Conservation (phyloP, 2,797 vertebrate genomes). For the Myiotriccus ornatus region DNA sequence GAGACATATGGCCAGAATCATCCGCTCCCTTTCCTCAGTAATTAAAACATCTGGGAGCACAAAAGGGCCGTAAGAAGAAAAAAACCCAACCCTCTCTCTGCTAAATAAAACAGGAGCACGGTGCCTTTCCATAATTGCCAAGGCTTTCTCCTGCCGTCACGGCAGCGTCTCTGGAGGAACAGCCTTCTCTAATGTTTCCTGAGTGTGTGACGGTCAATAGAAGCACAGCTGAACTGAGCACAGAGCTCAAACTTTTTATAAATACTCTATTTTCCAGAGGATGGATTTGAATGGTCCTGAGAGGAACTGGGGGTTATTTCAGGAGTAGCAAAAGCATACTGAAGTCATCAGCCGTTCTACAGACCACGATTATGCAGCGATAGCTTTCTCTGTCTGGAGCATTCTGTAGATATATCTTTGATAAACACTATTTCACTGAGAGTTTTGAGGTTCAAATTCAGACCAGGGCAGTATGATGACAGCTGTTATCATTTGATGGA, state of each 20-base stretch:
- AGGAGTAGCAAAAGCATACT: slow-evolving; percentile 42
- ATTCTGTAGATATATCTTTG: background rate
- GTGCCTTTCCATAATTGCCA: slow-evolving; percentile 45
- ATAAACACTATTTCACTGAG: background rate
- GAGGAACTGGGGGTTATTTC: slow-evolving; percentile 27
- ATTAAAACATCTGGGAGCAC: slow-evolving; percentile 94
- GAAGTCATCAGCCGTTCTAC: slow-evolving; percentile 48
- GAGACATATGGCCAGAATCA: slow-evolving; percentile 93
- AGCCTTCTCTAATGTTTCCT: slow-evolving; percentile 30
- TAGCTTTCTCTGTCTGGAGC: slow-evolving; percentile 11
- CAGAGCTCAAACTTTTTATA: background rate
- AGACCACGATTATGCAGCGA: background rate
- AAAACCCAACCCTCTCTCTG: background rate
- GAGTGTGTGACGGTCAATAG: slow-evolving; percentile 34
- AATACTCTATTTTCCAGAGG: slow-evolving; percentile 43
- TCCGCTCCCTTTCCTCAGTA: slow-evolving; percentile 90
- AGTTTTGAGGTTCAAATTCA: slow-evolving; percentile 29
- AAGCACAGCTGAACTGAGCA: background rate
- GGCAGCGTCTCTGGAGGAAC: slow-evolving; percentile 31
- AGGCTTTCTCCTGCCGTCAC: background rate
- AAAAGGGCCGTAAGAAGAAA: slow-evolving; percentile 65
- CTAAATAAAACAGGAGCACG: slow-evolving; percentile 62
- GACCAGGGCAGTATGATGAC: slow-evolving; percentile 6
- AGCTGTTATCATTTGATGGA: slow-evolving; percentile 40
- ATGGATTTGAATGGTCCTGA: background rate